Conservation (phyloP, 2,113 vertebrate genomes). For the Ginglymostoma cirratum region DNA sequence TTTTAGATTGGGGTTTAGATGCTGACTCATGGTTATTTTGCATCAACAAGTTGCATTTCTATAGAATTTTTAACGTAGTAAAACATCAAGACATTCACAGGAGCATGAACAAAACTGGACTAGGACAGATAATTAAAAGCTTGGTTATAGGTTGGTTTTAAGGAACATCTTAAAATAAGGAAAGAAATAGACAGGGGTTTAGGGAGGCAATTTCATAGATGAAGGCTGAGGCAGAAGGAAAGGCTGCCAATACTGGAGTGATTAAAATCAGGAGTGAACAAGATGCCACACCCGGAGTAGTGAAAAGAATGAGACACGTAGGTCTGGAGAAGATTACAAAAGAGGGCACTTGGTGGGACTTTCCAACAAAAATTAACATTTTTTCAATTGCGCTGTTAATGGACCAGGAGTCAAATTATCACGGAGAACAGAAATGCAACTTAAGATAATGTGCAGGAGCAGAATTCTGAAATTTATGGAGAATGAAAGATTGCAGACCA, state of each 20-base stretch:
- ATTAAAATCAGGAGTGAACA: not conserved
- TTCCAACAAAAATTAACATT: not conserved
- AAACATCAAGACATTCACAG: not conserved
- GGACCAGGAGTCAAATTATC: not conserved
- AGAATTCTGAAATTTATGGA: not conserved
- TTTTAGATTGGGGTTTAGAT: not conserved
- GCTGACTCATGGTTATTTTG: no score
- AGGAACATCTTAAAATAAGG: no score
- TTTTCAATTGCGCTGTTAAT: not conserved
- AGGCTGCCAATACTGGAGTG: not conserved
- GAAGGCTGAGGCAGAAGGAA: not conserved
- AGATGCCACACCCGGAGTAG: not conserved
- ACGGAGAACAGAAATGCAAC: not conserved
- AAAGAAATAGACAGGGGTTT: not conserved
- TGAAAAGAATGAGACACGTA: not conserved
- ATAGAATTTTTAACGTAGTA: not conserved
- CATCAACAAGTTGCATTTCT: not conserved
- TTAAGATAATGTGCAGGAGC: not conserved
- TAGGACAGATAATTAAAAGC: no score
- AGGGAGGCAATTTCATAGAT: not conserved
- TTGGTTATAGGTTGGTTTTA: no score
- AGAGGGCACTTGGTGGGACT: not conserved
- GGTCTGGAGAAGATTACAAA: not conserved
- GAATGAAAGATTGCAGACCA: not conserved
- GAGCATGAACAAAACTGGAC: not conserved